Conservation (phyloP, 2,888 invertebrate species). For the Amphipoea lucens region DNA sequence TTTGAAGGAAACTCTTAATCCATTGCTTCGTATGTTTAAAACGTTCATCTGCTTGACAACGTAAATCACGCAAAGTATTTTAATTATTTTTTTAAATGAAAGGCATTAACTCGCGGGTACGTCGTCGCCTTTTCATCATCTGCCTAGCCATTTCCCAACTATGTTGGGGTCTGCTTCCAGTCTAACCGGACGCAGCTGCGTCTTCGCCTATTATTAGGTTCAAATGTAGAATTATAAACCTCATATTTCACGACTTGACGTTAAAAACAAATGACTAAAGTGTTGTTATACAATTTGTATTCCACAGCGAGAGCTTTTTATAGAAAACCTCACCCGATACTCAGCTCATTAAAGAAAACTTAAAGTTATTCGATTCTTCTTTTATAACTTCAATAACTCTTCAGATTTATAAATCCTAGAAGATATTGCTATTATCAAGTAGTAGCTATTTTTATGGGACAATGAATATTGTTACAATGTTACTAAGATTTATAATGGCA, state of each 20-base stretch:
- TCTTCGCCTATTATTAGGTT: not conserved
- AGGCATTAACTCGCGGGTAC: too few relatives aligned
- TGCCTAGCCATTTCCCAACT: too few relatives aligned
- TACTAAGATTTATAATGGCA: constrained; percentile 36
- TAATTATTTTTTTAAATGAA: too few relatives aligned
- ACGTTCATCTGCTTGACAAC: too few relatives aligned
- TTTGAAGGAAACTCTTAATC: too few relatives aligned
- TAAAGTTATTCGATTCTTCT: constrained; percentile 34
- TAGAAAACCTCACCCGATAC: not conserved
- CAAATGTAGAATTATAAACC: not conserved
- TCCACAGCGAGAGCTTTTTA: not conserved
- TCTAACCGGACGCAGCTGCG: too few relatives aligned
- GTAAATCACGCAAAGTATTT: too few relatives aligned
- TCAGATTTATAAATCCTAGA: constrained; percentile 37
- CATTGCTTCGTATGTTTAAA: too few relatives aligned
- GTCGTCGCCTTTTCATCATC: too few relatives aligned
- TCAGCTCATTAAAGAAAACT: constrained; percentile 32
- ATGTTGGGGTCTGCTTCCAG: too few relatives aligned
- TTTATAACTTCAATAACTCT: constrained; percentile 53
- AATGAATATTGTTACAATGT: constrained; percentile 55
- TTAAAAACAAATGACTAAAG: not conserved
- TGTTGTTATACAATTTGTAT: not conserved
- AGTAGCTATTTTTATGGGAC: constrained; percentile 39
- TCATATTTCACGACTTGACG: not conserved
- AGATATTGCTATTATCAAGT: constrained; percentile 27